A percentile compares a stretch with the other conserved stretches of the same genome.
Conservation (phyloP, 1,140 invertebrate species). For the Myzus persicae region DNA sequence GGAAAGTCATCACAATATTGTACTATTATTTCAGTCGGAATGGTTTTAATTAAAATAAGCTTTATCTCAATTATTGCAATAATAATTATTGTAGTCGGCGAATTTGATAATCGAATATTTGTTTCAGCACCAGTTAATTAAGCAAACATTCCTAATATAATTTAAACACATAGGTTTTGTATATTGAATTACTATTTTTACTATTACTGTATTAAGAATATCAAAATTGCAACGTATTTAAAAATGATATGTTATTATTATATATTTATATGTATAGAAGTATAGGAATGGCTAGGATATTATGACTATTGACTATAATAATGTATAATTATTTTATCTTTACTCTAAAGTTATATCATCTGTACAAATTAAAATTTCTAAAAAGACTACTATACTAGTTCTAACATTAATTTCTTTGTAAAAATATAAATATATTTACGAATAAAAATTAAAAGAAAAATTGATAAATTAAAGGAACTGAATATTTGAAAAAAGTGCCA, state of each 20-base stretch:
- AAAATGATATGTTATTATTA: neutral
- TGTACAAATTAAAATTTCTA: too few species aligned
- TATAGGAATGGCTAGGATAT: neutral
- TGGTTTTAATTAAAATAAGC: conserved; percentile 2
- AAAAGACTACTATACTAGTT: too few species aligned
- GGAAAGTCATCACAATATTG: neutral
- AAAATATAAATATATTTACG: too few species aligned
- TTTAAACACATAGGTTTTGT: neutral
- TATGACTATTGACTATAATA: neutral
- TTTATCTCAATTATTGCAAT: neutral
- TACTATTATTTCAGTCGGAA: neutral
- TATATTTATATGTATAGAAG: too few species aligned
- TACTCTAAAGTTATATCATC: too few species aligned
- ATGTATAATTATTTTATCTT: too few species aligned
- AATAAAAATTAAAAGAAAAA: too few species aligned
- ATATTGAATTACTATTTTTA: neutral
- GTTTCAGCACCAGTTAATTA: neutral
- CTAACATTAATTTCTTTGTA: too few species aligned
- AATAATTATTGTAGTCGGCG: neutral
- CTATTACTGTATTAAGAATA: neutral
- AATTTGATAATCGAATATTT: conserved; percentile 6
- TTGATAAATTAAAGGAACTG: too few species aligned
- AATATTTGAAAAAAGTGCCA: too few species aligned
- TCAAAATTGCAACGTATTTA: neutral
- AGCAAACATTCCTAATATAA: neutral